Conservation (phyloP, 1,140 invertebrate genomes). For the Glossosoma conforme region DNA sequence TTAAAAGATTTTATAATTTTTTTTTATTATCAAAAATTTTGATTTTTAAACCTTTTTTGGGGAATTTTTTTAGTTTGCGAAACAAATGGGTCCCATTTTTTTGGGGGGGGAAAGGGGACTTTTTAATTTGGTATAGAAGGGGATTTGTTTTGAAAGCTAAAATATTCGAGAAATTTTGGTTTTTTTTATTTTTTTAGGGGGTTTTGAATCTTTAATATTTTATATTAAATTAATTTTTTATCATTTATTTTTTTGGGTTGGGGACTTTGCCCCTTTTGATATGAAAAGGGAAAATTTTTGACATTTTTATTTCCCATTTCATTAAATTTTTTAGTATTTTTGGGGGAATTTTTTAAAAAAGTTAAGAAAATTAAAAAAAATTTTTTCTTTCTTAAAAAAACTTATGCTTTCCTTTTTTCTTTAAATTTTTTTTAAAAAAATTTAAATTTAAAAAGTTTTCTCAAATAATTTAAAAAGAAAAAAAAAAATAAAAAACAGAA, state of each 20-base stretch:
- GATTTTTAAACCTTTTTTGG: slow-evolving; percentile 49
- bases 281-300: slow-evolving; percentile 59
- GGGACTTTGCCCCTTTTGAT: slow-evolving; percentile 53
- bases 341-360: slow-evolving; percentile 38
- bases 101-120: slow-evolving; percentile 67
- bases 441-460: slow-evolving; percentile 44
- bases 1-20: slow-evolving; percentile 37
- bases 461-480: slow-evolving; percentile 46
- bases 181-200: slow-evolving; percentile 50
- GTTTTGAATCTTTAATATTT: slow-evolving; percentile 43
- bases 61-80: slow-evolving; percentile 55
- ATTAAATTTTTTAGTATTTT: slow-evolving; percentile 50
- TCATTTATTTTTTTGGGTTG: slow-evolving; percentile 55
- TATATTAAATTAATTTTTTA: slow-evolving; percentile 49
- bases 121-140: slow-evolving; percentile 60
- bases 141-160: slow-evolving; percentile 66
- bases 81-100: slow-evolving; percentile 73
- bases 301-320: slow-evolving; percentile 47
- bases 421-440: slow-evolving; percentile 51
- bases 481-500: slow-evolving; percentile 49
- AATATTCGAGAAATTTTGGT: slow-evolving; percentile 58
- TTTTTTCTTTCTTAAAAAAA: slow-evolving; percentile 56
- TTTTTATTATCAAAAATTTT: slow-evolving; percentile 38
- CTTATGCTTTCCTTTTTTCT: slow-evolving; percentile 56
- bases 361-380: slow-evolving; percentile 38